These are phyloP conservation scores for Uria lomvia DNA, from an alignment of 2,113 vertebrate species.

Conservation along the genomic window DNA sequence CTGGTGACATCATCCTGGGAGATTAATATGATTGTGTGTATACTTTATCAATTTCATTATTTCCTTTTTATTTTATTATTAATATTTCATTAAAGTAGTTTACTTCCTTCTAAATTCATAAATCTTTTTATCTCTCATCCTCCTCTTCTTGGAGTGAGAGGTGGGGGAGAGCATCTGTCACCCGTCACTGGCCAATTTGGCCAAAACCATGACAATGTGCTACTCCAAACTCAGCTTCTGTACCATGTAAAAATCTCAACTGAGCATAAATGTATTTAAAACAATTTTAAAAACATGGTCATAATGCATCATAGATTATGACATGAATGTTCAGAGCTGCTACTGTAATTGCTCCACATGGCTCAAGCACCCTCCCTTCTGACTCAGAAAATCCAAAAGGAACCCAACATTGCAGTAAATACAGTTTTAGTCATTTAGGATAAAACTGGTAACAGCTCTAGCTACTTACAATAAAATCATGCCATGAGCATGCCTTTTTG, in stretches of 20 bases:
- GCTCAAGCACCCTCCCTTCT: not conserved
- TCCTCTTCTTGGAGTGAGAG: too few relatives aligned
- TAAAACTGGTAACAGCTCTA: not conserved
- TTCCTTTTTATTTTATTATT: too few relatives aligned
- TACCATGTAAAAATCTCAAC: not conserved
- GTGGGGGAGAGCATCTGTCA: too few relatives aligned
- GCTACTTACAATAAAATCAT: not conserved
- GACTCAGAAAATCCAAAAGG: not conserved
- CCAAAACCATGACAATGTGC: too few relatives aligned
- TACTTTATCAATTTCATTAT: too few relatives aligned
- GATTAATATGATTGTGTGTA: too few relatives aligned
- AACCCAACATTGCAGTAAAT: not conserved
- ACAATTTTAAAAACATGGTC: not conserved
- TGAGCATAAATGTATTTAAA: not conserved
- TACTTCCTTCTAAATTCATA: too few relatives aligned
- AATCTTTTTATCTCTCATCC: too few relatives aligned
- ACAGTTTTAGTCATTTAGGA: not conserved
- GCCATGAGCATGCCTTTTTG: not conserved
- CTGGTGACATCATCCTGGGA: too few relatives aligned
- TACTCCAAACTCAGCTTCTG: not conserved
- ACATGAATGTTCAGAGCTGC: not conserved
- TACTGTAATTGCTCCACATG: not conserved
- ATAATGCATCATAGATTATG: not conserved
- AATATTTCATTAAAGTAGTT: too few relatives aligned
- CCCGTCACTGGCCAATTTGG: too few relatives aligned